Percentiles rank a stretch among this genome's conserved stretches.
These are phyloP conservation scores for Oscheius sp. DNA, from an alignment of 2,888 invertebrate species.

Conservation along the genomic window DNA sequence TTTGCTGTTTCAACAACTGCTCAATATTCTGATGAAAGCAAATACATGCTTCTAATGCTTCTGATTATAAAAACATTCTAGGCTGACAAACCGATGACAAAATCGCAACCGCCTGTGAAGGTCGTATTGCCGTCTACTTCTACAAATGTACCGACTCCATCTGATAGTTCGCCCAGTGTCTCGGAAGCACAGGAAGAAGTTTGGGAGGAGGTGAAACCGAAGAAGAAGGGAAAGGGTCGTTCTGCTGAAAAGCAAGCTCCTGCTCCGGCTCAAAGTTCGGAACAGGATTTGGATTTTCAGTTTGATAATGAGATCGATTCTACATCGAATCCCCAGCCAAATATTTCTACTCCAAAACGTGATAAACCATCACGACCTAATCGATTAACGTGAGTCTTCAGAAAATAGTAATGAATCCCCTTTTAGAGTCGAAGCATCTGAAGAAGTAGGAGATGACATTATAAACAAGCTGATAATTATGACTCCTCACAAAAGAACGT, in stretches of 20 bases:
- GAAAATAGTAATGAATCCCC: background rate
- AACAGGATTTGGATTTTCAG: conserved; percentile 82
- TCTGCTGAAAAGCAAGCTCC: conserved; percentile 7
- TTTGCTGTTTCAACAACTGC: too few relatives aligned
- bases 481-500: conserved; percentile 79
- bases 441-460: conserved; percentile 72
- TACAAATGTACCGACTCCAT: background rate
- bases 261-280: conserved; percentile 25
- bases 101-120: background rate
- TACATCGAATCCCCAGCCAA: conserved; percentile 14
- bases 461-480: conserved; percentile 82
- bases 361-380: conserved; percentile 34
- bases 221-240: conserved; percentile 51
- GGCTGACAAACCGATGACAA: background rate
- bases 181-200: conserved; percentile 23
- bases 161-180: background rate
- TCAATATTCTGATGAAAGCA: too few relatives aligned
- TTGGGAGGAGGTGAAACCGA: conserved; percentile 57
- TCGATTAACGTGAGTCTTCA: conserved; percentile 23
- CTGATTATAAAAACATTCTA: too few relatives aligned
- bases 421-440: conserved; percentile 70
- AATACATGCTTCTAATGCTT: too few relatives aligned
- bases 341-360: conserved; percentile 37
- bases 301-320: conserved; percentile 89
- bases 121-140: background rate